Base-by-base conservation (phyloP, 2,797 vertebrate genomes). In the Characodon lateralis region DNA sequence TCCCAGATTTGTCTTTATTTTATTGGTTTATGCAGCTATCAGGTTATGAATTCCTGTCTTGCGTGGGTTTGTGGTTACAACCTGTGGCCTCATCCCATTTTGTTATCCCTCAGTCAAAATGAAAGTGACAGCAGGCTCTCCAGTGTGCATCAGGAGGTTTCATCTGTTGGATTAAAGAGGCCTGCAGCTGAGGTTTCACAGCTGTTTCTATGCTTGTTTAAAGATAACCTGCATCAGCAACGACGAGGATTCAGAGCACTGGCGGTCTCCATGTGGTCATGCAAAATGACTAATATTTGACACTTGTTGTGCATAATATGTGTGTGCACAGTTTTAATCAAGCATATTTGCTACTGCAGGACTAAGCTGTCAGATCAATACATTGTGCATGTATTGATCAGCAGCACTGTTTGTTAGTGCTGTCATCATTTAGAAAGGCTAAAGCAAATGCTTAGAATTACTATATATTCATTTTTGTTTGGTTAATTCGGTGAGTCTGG, bases 101-200 rank as follows among this genome's bases (percentile, higher is more conserved):
- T 73, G 80, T 85, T 84, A 80, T 88, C 78, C 80, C 78, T 78
- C 24, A 78, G 74, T 83, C 78, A 68, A 84, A 89, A 88, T 89
- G 83, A 86, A 90, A 90, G 79, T 77, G 78, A 76, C 86, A 73
- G 81, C 83, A 77, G 71, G 81, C 83, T 85, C 80, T 85, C 73
- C 83, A 70, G 76, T 80, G 77, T 85, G 79, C 85, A 69, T 76
- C 53, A 31, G 78, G 68, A 82, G 76, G 76, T 78, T 78, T 87
- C 87, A 84, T 89, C 89, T 89, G 83, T 83, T 80, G 89, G 91
- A 94, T 94, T 94, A 94, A 85, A 88, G 74, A 81, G 82, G 80
- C 87, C 85, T 78, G 76, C 82, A 84, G 81, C 82, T 76, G 80
- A 83, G 85, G 85, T 82, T 86, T 85, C 90, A 86, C 88, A 90